phyloP scores from a whole-genome alignment of 2,797 vertebrate species.

The Pipistrellus nathusii region DNA sequence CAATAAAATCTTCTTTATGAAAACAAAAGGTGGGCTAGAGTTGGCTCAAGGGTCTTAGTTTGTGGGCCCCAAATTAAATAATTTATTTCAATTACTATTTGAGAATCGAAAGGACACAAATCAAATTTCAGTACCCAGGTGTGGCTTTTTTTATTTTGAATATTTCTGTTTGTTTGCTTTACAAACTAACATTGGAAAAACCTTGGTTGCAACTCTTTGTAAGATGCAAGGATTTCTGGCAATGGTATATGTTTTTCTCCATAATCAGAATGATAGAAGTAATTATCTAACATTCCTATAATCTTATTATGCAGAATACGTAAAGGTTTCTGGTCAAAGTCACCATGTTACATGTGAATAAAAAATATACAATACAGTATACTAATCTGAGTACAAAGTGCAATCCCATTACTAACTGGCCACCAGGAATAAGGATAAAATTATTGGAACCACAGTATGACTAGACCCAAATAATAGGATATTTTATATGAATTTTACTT shows the following conservation, averaged over 20 bases:
- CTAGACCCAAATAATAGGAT: not conserved
- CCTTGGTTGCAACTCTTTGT: not conserved
- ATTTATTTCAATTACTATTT: slow-evolving; percentile 4
- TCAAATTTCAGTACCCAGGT: not conserved
- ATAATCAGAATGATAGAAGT: slow-evolving; percentile 12
- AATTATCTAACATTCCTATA: not conserved
- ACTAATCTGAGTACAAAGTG: not conserved
- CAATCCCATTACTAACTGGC: not conserved
- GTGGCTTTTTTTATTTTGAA: not conserved
- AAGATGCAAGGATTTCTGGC: slow-evolving; percentile 38
- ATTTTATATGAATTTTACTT: slow-evolving; percentile 21
- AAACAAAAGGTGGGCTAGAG: too few species aligned
- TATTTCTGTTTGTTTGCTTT: not conserved
- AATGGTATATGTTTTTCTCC: not conserved
- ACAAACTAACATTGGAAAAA: not conserved
- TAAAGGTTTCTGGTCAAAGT: slow-evolving; percentile 14
- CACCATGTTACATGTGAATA: not conserved
- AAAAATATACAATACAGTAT: not conserved
- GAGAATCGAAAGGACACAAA: not conserved
- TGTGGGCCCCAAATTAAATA: slow-evolving; percentile 7
- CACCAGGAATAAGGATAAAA: not conserved
- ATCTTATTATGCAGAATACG: not conserved
- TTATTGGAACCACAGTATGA: slow-evolving; percentile 11
- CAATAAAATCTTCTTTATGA: too few species aligned
- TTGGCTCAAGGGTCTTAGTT: too few species aligned